Conservation (phyloP, 1,140 invertebrate genomes). For the Saccostrea cuccullata region DNA sequence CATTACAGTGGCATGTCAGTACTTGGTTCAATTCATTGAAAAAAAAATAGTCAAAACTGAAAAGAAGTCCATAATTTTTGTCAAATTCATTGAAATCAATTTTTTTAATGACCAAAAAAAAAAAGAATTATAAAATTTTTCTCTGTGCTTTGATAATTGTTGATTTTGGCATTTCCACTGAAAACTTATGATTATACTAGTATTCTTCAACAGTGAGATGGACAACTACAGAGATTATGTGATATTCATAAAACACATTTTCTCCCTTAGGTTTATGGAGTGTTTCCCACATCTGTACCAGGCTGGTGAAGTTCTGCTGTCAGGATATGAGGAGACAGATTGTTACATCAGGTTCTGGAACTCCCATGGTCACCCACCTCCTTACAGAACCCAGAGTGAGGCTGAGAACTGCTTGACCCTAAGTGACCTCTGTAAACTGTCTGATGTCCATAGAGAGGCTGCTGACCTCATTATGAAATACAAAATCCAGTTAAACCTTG, state of each 20-base stretch:
- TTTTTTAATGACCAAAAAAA: not conserved
- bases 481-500: constrained; percentile 51
- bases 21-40: too few species aligned
- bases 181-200: too few species aligned
- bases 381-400: constrained; percentile 58
- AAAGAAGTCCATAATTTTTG: not conserved
- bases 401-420: constrained; percentile 47
- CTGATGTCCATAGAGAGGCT: constrained; percentile 34
- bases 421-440: constrained; percentile 31
- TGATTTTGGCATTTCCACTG: too few species aligned
- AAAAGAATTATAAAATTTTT: too few species aligned
- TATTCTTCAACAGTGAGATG: too few species aligned
- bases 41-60: not conserved
- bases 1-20: too few species aligned
- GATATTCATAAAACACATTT: not conserved
- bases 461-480: constrained; percentile 31
- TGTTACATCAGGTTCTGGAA: too few species aligned
- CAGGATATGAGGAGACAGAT: too few species aligned
- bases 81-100: too few species aligned
- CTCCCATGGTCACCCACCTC: constrained; percentile 67
- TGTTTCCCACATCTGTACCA: constrained; percentile 31
- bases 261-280: not conserved
- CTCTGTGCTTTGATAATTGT: too few species aligned
- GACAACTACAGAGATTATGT: too few species aligned
- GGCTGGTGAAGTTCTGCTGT: too few species aligned